Evolutionary conservation across 2,888 invertebrate genomes (phyloP).

Genomic region (Drosophila colorata): DNA sequence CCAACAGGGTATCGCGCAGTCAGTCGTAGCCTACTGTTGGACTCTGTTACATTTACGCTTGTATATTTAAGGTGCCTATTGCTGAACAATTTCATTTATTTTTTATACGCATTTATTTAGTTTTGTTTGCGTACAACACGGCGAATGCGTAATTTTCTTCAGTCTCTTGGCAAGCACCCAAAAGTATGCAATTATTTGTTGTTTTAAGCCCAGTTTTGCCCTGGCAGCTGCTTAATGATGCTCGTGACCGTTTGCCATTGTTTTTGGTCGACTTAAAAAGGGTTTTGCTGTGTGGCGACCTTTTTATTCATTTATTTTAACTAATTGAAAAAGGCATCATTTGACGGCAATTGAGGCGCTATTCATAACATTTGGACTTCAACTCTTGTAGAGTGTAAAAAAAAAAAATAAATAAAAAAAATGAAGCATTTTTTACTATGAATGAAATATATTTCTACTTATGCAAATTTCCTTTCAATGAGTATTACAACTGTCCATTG

Average conservation of each 20-base stretch:
- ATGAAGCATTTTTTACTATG: too few relatives aligned
- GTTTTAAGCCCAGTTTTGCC: background rate
- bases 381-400: too few relatives aligned
- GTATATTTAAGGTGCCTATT: constrained; percentile 22
- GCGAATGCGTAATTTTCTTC: constrained; percentile 12
- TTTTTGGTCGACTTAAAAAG: constrained; percentile 20
- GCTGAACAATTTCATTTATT: constrained; percentile 59
- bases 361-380: background rate
- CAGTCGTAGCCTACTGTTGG: background rate
- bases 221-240: background rate
- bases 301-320: constrained; percentile 10
- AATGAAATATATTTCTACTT: too few relatives aligned
- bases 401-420: too few relatives aligned
- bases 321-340: constrained; percentile 12
- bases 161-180: constrained; percentile 3
- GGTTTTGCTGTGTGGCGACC: constrained; percentile 10
- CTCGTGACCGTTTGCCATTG: constrained; percentile 26
- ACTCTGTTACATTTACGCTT: background rate
- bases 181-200: constrained; percentile 29
- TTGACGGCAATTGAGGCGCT: background rate
- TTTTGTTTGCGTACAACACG: constrained; percentile 10
- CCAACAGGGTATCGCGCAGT: background rate
- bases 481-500: too few relatives aligned
- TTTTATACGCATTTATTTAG: constrained; percentile 50
- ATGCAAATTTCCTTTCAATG: too few relatives aligned